Conservation (phyloP, 2,797 vertebrate species). For the Garrulus glandarius region DNA sequence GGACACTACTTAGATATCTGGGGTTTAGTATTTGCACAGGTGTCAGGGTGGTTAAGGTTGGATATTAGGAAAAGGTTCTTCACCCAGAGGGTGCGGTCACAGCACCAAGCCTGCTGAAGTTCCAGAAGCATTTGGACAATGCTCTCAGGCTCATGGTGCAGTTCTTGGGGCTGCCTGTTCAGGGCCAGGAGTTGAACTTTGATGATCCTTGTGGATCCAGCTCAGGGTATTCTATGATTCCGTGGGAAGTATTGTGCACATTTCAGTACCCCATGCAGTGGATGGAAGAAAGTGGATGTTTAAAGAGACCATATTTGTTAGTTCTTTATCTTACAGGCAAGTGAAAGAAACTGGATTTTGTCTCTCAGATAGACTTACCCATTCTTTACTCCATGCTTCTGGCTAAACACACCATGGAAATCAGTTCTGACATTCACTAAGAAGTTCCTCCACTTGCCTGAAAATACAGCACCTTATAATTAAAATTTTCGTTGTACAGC, state of each 20-base stretch:
- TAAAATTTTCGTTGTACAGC: constrained; percentile 5
- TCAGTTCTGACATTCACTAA: constrained; percentile 22
- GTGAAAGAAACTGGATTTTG: not conserved
- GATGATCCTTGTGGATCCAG: not conserved
- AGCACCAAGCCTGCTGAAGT: not conserved
- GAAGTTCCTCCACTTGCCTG: constrained; percentile 23
- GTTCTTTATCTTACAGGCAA: not conserved
- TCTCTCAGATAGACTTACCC: not conserved
- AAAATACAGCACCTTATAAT: constrained; percentile 39
- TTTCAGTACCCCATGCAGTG: not conserved
- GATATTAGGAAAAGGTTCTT: not conserved
- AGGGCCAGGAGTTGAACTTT: not conserved
- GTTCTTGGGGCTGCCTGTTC: not conserved
- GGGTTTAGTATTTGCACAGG: not conserved
- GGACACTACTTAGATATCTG: not conserved
- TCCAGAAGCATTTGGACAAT: not conserved
- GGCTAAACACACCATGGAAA: not conserved
- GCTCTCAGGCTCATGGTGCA: not conserved
- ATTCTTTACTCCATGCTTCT: not conserved
- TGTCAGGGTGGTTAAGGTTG: not conserved
- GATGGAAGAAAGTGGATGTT: not conserved
- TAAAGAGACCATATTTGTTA: not conserved
- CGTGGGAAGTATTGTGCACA: not conserved
- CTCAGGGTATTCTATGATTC: not conserved
- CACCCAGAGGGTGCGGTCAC: not conserved